Conservation (phyloP, 2,797 vertebrate species). For the Mus spretus region DNA sequence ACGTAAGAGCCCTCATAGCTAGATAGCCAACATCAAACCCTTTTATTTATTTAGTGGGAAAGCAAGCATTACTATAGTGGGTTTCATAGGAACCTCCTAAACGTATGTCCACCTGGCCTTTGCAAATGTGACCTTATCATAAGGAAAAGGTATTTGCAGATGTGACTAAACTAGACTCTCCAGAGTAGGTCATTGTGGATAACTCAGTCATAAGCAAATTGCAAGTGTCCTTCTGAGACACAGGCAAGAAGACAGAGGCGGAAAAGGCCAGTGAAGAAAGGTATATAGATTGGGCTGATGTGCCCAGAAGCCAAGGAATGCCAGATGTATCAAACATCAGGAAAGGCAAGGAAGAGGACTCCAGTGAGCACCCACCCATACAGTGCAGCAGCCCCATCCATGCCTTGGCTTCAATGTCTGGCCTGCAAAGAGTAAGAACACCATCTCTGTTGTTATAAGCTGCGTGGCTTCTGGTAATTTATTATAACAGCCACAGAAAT, state of each 20-base stretch:
- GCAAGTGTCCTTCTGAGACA: not conserved
- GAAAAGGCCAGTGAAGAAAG: not conserved
- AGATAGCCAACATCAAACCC: not conserved
- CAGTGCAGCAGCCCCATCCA: not conserved
- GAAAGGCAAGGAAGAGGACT: not conserved
- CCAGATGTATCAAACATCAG: not conserved
- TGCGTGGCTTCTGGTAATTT: too few species aligned
- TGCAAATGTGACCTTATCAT: not conserved
- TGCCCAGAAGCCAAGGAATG: not conserved
- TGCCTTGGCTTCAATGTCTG: not conserved
- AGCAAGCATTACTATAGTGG: not conserved
- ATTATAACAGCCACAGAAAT: not conserved
- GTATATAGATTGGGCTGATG: not conserved
- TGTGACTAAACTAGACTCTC: not conserved
- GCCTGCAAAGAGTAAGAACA: too few species aligned
- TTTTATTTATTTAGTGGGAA: not conserved
- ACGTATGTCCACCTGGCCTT: not conserved
- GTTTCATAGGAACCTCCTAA: not conserved
- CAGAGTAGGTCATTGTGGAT: not conserved
- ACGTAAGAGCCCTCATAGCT: not conserved
- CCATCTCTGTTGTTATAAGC: not conserved
- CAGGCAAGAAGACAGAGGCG: not conserved
- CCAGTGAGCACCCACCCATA: not conserved
- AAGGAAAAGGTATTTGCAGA: not conserved
- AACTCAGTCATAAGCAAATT: not conserved